Conservation (phyloP, 92 coral and sea anemone genomes). For the Bergia sp. region DNA sequence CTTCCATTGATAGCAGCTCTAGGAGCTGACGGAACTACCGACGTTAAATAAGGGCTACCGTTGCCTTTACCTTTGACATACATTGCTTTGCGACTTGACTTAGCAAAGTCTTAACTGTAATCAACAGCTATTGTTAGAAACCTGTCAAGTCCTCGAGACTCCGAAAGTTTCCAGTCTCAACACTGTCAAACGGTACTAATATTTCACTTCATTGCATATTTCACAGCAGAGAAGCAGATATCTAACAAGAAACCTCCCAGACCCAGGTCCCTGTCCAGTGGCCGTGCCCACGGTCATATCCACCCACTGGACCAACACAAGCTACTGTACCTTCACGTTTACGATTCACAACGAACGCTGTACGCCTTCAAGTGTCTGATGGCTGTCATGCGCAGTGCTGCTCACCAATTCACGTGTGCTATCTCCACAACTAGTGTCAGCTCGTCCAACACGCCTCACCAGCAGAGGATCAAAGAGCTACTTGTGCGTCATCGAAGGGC, state of each 20-base stretch:
- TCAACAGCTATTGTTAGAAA: too few relatives aligned
- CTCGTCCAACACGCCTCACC: conserved; percentile 93
- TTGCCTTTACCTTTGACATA: too few relatives aligned
- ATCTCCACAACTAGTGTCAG: conserved; percentile 91
- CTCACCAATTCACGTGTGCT: conserved; percentile 98
- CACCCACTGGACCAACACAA: conserved; percentile 97
- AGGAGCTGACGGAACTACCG: too few relatives aligned
- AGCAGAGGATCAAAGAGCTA: conserved; percentile 95
- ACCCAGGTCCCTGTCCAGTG: conserved; percentile 24
- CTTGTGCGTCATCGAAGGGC: conserved; percentile 93
- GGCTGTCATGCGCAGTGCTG: conserved; percentile 79
- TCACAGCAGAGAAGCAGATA: conserved; percentile 10
- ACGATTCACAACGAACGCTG: conserved; percentile 89
- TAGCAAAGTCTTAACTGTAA: too few relatives aligned
- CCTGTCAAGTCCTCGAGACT: not conserved
- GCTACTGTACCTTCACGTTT: conserved; percentile 82
- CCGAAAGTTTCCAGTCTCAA: not conserved
- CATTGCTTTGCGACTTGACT: too few relatives aligned
- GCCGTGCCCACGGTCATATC: conserved; percentile 51
- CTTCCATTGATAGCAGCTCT: too few relatives aligned
- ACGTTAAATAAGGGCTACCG: too few relatives aligned
- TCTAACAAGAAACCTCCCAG: conserved; percentile 15
- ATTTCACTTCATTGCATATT: not conserved
- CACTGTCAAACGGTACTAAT: not conserved
- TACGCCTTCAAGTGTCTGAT: conserved; percentile 89